These are phyloP conservation scores for Willisornis vidua DNA, from an alignment of 2,113 vertebrate genomes.

Conservation along the genomic window DNA sequence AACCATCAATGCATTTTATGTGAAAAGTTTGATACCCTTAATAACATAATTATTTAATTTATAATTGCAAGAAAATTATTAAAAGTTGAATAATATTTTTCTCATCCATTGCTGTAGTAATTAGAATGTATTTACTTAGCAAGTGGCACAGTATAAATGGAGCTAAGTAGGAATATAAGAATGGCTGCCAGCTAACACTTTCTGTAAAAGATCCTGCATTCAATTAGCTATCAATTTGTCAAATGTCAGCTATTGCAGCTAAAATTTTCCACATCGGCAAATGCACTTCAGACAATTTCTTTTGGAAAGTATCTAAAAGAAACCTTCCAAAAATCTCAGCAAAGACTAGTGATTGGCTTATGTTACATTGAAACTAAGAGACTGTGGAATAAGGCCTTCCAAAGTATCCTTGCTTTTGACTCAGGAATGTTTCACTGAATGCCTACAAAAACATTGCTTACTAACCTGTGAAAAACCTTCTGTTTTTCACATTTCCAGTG, in stretches of 20 bases:
- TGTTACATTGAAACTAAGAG: neutral
- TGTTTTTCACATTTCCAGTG: neutral
- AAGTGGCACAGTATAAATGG: neutral
- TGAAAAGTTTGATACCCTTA: neutral
- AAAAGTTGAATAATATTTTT: neutral
- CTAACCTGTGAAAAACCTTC: neutral
- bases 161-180: neutral
- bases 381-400: neutral
- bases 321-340: neutral
- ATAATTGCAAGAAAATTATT: neutral
- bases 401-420: neutral
- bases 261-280: constrained; percentile 1
- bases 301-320: neutral
- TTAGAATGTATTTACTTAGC: neutral
- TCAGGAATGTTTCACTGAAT: neutral
- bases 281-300: neutral
- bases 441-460: neutral
- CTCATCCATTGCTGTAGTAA: neutral
- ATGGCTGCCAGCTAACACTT: neutral
- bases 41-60: neutral
- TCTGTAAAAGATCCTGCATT: neutral
- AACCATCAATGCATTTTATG: neutral
- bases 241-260: constrained; percentile 23
- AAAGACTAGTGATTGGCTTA: neutral
- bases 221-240: constrained; percentile 1